These are phyloP conservation scores for Mirza zaza DNA, from an alignment of 2,113 vertebrate genomes.

Conservation along the genomic window DNA sequence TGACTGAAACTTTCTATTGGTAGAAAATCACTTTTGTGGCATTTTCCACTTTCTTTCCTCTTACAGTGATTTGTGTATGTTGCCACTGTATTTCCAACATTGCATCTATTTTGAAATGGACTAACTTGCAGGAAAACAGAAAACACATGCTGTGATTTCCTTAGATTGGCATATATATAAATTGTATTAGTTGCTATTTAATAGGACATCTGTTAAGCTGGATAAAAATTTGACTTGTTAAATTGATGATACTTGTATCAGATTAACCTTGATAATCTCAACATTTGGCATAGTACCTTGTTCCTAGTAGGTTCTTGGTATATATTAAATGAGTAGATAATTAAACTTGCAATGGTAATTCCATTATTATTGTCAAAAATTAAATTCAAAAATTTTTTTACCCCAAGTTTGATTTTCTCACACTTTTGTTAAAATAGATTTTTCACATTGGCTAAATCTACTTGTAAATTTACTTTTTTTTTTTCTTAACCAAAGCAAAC, in stretches of 20 bases:
- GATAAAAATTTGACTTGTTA: neutral
- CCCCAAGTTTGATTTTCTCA: neutral
- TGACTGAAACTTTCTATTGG: neutral
- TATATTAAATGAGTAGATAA: neutral
- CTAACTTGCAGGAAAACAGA: neutral
- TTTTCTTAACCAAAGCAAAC: neutral
- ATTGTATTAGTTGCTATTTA: neutral
- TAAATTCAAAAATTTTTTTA: neutral
- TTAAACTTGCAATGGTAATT: neutral
- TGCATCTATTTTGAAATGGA: neutral
- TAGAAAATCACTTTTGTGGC: neutral
- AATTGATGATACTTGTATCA: neutral
- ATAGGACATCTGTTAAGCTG: neutral
- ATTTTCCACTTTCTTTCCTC: neutral
- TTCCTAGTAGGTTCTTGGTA: neutral
- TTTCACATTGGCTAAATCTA: neutral
- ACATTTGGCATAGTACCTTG: neutral
- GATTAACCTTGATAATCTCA: neutral
- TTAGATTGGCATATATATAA: neutral
- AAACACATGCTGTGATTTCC: neutral
- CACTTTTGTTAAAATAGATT: slow-evolving; percentile 1
- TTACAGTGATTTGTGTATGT: neutral
- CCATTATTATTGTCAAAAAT: neutral
- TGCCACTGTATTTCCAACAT: neutral
- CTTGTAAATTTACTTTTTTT: neutral